Evolutionary conservation across 2,888 invertebrate genomes (phyloP), one percentile per base, ranked within the genome.

Genomic region (Melieria crassipennis): DNA sequence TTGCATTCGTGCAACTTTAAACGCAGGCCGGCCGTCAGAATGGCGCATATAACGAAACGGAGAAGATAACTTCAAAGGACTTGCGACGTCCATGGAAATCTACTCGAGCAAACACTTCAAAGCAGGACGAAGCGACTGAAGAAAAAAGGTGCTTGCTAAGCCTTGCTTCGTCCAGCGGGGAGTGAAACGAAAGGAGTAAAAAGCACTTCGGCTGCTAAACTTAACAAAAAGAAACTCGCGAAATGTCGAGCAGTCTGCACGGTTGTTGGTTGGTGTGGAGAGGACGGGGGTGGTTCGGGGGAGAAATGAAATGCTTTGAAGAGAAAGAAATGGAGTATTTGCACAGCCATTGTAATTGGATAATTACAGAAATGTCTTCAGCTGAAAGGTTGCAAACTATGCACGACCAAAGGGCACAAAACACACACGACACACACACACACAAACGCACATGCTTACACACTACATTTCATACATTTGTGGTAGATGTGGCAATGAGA

Each of bases 321-420:
- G 30, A 2, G 2, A 30, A 45, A 62, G 62, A 63, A 64, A 64
- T 70, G 42, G 64, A 70, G 70, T 70, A 70, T 70, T 70, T 70
- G 60, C 65, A 68, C 58, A 72, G 72, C 68, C 55, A 65, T 70
- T 71, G 74, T 72, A 75, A 75, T 75, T 73, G 74, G 74, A 72
- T 75, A 75, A 75, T 75, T 73, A 75, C 72, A 66, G 57, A 70
- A 72, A 75, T 72, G 70, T 70, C 68, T 72, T 65, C 52, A 67
- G 55, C 55, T n/a, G 60, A 58, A 57, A 50, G 45, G 45, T 61
- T 13, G 16, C 47, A 48, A 1, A 42, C 11, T 30, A 10, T 9
- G 9, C 5, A 1, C 3, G 42, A 11, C 42, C 58, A 58, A 58
- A 58, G 58, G 58, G 42, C 7, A 58, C 43, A 30, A 57, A 30